Conservation (phyloP, 2,888 invertebrate species). For the Choristoneura rosaceana region DNA sequence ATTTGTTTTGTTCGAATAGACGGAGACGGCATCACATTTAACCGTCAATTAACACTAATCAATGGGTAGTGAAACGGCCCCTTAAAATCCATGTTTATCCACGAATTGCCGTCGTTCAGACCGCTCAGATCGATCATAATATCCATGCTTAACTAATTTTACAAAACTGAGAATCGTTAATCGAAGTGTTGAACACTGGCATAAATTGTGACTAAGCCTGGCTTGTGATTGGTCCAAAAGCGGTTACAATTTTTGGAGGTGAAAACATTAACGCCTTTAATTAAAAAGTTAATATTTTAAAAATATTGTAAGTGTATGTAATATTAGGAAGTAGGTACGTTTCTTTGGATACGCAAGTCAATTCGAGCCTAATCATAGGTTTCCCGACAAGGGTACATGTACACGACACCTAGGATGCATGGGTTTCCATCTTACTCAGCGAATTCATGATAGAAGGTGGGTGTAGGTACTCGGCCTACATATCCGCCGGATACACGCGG, state of each 20-base stretch:
- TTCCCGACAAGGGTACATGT: constrained; percentile 46
- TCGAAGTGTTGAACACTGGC: no score
- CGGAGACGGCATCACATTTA: no score
- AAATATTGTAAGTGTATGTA: not conserved
- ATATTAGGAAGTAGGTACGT: not conserved
- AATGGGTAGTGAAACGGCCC: no score
- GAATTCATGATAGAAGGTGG: constrained; percentile 81
- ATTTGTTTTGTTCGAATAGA: no score
- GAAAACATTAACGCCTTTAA: not conserved
- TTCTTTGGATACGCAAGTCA: no score
- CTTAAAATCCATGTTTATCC: no score
- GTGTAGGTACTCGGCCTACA: constrained; percentile 80
- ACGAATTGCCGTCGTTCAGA: not conserved
- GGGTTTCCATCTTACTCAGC: constrained; percentile 71
- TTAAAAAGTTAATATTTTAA: not conserved
- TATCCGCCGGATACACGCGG: constrained; percentile 76
- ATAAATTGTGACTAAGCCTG: not conserved
- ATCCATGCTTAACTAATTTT: no score
- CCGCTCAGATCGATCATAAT: no score
- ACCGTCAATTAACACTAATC: no score
- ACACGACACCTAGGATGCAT: constrained; percentile 63
- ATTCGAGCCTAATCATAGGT: not conserved
- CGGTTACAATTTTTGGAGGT: not conserved
- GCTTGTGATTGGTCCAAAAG: not conserved
- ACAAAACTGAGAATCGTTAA: no score